Base-by-base conservation (phyloP, 2,797 vertebrate species). In the Liasis olivaceus region DNA sequence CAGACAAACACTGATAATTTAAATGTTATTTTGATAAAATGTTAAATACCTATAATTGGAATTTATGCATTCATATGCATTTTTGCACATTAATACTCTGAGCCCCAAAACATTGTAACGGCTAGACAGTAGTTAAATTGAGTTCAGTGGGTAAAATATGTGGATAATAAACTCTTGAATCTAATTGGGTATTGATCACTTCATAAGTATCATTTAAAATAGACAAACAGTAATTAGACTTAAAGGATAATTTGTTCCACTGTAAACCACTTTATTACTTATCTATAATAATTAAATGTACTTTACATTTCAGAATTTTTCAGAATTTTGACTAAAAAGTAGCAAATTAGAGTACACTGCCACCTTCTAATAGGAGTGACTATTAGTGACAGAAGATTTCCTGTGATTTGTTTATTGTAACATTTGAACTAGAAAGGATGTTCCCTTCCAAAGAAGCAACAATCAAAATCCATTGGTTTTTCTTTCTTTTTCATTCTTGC, bases 91-190 rank as follows among this genome's bases (percentile, higher is more conserved):
- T 36, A 36, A n/a, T 72, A 36, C 2, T 72, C 36, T 72, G 31
- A 17, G 36, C 69, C 7, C n/a, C 1, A 36, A n/a, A 72, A 72
- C 36, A 72, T 72, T 36, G 69, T 20, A 2, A 20, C 36, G 69
- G 31, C 31, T 72, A 9, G 69, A 9, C 15, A 72, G 36, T 36
- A 72, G 5, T 5, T 72, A 72, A 72, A 72, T 72, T 72, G 66
- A 72, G 86, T 59, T 89, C 88, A 77, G 90, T 28, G 59, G 12
- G 2, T 89, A 56, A 93, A 92, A 92, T 88, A 93, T 15, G 26
- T 90, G 60, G 81, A 66, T 88, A 93, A 91, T 91, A 95, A 91
- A 94, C 88, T 28, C 24, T 12, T 77, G 64, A 92, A 91, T 60
- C 84, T 92, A 60, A 93, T 88, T 60, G 47, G 5, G 47, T 56